These are phyloP conservation scores for Pseudococcus jackbeardsleyi DNA, from an alignment of 2,888 invertebrate species.

Conservation along the genomic window DNA sequence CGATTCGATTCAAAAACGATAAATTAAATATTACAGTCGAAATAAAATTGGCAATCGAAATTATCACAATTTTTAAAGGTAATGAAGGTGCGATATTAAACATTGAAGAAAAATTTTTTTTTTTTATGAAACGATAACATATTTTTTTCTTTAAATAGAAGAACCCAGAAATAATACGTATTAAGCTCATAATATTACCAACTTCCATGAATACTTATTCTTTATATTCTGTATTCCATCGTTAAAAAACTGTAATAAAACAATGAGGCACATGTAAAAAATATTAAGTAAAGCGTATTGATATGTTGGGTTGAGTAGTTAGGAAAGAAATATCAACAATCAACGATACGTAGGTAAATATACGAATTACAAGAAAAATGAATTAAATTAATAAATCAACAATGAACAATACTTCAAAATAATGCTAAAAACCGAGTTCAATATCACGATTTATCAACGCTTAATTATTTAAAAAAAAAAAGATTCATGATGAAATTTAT, in stretches of 20 bases:
- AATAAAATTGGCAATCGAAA: neutral
- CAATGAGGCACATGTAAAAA: neutral
- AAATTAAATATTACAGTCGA: neutral
- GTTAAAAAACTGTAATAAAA: neutral
- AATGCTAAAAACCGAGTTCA: neutral
- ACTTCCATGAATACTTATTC: neutral
- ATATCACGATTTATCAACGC: neutral
- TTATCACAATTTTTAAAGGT: slow-evolving; percentile 7
- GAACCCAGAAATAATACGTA: neutral
- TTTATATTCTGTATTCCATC: neutral
- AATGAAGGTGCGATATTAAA: neutral
- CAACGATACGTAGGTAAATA: neutral
- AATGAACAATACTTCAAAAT: neutral
- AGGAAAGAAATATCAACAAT: neutral
- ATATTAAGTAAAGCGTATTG: neutral
- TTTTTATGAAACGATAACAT: neutral
- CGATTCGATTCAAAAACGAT: neutral
- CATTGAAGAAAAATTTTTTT: neutral
- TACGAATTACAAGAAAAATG: neutral
- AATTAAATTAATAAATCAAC: neutral
- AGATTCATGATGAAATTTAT: neutral
- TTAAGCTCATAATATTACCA: neutral
- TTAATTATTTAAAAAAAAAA: neutral
- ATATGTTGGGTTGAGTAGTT: slow-evolving; percentile 16
- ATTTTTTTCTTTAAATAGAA: neutral